A percentile compares a stretch with the other conserved stretches of the same genome.
phyloP scores from a whole-genome alignment of 2,113 vertebrate species.

The Zeus faber region DNA sequence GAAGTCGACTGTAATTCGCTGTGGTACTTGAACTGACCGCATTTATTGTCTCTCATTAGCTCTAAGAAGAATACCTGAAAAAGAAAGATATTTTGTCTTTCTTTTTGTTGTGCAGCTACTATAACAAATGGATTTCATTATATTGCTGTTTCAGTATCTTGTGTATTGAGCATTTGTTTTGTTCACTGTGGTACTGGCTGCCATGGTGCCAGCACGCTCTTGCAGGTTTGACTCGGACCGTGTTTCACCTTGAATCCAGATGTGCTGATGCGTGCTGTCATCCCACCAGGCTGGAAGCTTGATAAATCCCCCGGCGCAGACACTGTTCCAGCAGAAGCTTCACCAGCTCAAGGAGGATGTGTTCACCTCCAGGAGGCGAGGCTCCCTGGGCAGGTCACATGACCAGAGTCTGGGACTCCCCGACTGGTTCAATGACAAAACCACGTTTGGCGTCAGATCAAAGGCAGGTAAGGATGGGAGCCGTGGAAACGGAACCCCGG shows the following conservation, averaged over 20 bases:
- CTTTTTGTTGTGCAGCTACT: too few relatives aligned
- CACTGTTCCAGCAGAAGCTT: constrained; percentile 78
- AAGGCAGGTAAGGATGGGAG: constrained; percentile 39
- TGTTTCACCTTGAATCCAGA: too few relatives aligned
- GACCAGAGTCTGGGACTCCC: constrained; percentile 71
- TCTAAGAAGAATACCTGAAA: too few relatives aligned
- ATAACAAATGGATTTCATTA: too few relatives aligned
- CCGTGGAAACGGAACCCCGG: neutral
- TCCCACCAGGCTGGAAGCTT: constrained; percentile 64
- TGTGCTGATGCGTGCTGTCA: accelerated
- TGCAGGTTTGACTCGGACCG: neutral
- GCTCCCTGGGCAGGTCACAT: constrained; percentile 75
- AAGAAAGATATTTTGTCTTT: too few relatives aligned
- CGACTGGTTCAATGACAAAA: constrained; percentile 55
- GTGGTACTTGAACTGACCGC: too few relatives aligned
- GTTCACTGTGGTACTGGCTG: too few relatives aligned
- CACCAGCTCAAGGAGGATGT: constrained; percentile 72
- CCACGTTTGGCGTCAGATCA: constrained; percentile 74
- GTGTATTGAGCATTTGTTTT: too few relatives aligned
- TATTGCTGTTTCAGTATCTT: too few relatives aligned
- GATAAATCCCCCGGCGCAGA: constrained; percentile 76
- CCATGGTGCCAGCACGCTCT: too few relatives aligned
- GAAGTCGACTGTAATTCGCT: too few relatives aligned
- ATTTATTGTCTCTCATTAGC: too few relatives aligned
- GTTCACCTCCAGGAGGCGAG: constrained; percentile 66